Evolutionary conservation across 2,113 vertebrate species (phyloP).

Genomic region (Myxocyprinus asiaticus): DNA sequence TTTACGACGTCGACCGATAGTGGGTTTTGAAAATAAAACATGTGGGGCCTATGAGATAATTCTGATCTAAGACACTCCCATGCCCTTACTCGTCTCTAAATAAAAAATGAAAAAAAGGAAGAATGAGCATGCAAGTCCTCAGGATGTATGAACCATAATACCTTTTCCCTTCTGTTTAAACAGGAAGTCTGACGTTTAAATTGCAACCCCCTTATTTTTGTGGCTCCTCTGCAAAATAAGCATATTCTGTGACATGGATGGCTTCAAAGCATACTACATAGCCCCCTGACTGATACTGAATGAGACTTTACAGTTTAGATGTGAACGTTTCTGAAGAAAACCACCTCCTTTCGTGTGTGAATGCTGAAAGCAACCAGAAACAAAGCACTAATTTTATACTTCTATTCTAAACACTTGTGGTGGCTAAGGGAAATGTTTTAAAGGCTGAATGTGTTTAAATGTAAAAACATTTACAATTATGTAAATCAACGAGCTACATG

Average conservation of each 20-base stretch:
- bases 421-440: no score
- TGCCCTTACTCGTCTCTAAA: background rate
- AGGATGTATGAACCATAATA: conserved; percentile 55
- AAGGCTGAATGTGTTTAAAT: no score
- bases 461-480: background rate
- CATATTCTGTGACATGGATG: conserved; percentile 57
- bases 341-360: background rate
- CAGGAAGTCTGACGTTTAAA: conserved; percentile 50
- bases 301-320: background rate
- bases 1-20: no score
- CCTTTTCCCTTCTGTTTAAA: conserved; percentile 34
- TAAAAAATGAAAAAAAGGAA: conserved; percentile 2
- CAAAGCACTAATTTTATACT: background rate
- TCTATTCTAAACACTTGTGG: background rate
- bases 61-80: no score
- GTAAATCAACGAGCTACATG: background rate
- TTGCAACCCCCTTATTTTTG: conserved; percentile 42
- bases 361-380: background rate
- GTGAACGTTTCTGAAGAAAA: background rate
- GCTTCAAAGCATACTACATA: conserved; percentile 64
- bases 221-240: conserved; percentile 56
- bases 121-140: conserved; percentile 15
- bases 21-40: no score
- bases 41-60: no score
- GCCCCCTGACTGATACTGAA: no score